Evolutionary conservation across 2,797 vertebrate genomes (phyloP).

Genomic region (Novumbra hubbsi): DNA sequence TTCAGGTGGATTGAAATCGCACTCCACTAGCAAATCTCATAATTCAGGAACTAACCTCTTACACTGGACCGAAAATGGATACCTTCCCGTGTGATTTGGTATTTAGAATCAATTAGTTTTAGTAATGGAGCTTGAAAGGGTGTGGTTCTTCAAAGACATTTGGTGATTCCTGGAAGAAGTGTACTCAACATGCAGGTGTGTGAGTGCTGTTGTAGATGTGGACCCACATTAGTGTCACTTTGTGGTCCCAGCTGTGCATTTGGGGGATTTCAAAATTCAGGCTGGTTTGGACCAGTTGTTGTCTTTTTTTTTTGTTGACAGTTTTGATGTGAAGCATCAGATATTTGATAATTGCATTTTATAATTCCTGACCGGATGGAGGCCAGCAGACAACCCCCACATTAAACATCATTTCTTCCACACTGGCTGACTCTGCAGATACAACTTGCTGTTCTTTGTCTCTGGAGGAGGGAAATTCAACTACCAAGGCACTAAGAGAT

Average conservation of each 20-base stretch:
- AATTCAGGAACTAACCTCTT: conserved; percentile 20
- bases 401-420: neutral
- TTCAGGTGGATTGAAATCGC: conserved; percentile 14
- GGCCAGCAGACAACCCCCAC: neutral
- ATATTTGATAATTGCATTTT: too few relatives aligned
- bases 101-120: conserved; percentile 3
- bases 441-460: conserved; percentile 95
- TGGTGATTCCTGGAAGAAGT: neutral
- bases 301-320: too few relatives aligned
- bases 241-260: neutral
- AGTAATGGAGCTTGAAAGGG: neutral
- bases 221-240: neutral
- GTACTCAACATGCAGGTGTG: neutral
- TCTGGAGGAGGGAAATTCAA: conserved; percentile 99
- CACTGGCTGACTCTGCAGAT: conserved; percentile 69
- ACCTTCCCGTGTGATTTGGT: conserved; percentile 15
- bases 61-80: conserved; percentile 15
- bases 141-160: neutral
- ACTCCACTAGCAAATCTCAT: neutral
- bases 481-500: conserved; percentile 97
- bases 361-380: neutral
- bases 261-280: too few relatives aligned
- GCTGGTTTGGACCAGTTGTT: too few relatives aligned
- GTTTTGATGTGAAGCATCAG: too few relatives aligned
- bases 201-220: neutral